A percentile compares a stretch with the other conserved stretches of the same genome.
Evolutionary conservation across 2,888 invertebrate species (phyloP).

Genomic region (Rhagonycha fulva): DNA sequence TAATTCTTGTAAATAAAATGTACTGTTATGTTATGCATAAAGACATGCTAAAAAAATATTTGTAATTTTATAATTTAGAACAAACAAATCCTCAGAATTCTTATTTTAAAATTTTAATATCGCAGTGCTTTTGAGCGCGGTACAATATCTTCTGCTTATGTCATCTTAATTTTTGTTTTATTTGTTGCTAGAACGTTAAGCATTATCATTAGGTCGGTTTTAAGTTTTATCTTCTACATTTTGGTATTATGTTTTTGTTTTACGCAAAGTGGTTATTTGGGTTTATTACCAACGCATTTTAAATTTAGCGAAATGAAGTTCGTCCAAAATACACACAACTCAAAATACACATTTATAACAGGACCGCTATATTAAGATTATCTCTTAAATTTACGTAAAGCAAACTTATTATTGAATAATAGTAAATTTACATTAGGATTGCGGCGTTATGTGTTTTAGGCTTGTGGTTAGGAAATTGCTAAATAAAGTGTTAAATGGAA

Average conservation of each 20-base stretch:
- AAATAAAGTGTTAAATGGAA: constrained; percentile 19
- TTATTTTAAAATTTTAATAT: not conserved
- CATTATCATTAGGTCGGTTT: not conserved
- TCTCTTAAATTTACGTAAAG: not conserved
- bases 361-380: not conserved
- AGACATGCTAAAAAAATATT: no score
- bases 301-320: not conserved
- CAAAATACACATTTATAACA: not conserved
- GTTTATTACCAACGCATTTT: not conserved
- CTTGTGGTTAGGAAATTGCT: constrained; percentile 9
- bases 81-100: not conserved
- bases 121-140: not conserved
- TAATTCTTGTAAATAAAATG: no score
- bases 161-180: not conserved
- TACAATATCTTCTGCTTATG: not conserved
- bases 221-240: not conserved
- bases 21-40: no score
- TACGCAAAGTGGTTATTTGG: not conserved
- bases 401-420: constrained; percentile 4
- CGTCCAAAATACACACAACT: not conserved
- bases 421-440: constrained; percentile 11
- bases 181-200: not conserved
- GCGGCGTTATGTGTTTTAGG: not conserved
- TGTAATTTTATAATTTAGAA: not conserved
- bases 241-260: not conserved